Base-by-base conservation (phyloP, 2,113 vertebrate genomes). In the Lophochroa leadbeateri region DNA sequence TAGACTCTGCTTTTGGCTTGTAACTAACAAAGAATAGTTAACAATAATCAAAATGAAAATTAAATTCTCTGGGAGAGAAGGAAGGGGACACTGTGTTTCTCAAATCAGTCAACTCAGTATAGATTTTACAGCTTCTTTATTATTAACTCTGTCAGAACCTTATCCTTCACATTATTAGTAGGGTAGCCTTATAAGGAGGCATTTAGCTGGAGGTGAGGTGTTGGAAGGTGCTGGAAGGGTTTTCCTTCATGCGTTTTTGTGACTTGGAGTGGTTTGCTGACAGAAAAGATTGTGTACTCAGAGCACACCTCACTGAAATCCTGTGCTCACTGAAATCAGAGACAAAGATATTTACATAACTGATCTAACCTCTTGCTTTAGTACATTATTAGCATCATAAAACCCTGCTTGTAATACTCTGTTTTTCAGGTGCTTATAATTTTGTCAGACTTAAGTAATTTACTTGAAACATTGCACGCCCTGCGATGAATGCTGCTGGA, bases 1-100 rank as follows among this genome's bases (percentile, higher is more conserved):
- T 91, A 87, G 92, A 95, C 77, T 93, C 72, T 92, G 13, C 52
- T 71, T 96, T 91, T 90, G 70, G 81, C 55, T 90, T 52, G 16
- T 60, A 88, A 68, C 82, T 63, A 75, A 75, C 35, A 29, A 37
- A n/a, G 50, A 69, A 94, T 47, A 41, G 70, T 76, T 92, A 95
- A 92, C 64, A 90, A 83, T 47, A 78, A 84, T 21, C 17, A 68
- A 28, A 67, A 87, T 20, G 82, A 92, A 96, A 91, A 65, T 52
- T 46, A 90, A 90, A 91, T 89, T 89, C n/a, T 57, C 39, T 58
- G 31, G 12, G 18, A 79, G 14, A 88, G 29, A 79, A 86, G 14
- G 65, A 91, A 94, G 23, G 12, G 39, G 50, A 21, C n/a, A 41
- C 2, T 1, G 11, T 60, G 37, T 83, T 55, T 74, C 35, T 82